Conservation (phyloP, 2,888 invertebrate species). For the Rugalucina vietnamica region DNA sequence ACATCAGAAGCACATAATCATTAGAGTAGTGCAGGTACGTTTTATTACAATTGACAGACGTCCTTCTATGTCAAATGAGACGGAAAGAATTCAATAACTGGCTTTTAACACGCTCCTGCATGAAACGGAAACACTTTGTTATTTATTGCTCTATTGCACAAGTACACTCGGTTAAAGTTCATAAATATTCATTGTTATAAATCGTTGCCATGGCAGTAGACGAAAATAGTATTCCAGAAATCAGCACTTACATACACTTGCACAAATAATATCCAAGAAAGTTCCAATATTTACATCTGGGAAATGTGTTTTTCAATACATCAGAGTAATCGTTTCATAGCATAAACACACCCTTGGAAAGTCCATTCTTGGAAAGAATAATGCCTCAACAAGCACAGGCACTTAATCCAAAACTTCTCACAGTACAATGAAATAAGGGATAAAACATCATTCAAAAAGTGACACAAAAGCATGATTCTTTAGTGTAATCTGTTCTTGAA, state of each 20-base stretch:
- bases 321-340: no score
- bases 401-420: no score
- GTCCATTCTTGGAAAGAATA: no score
- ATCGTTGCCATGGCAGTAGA: background rate
- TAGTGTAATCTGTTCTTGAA: no score
- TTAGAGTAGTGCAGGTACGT: no score
- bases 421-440: no score
- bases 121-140: background rate
- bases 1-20: background rate
- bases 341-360: no score
- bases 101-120: background rate
- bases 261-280: background rate
- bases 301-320: background rate
- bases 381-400: no score
- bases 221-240: constrained; percentile 6
- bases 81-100: background rate
- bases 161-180: background rate
- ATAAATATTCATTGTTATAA: background rate
- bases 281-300: background rate
- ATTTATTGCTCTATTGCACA: background rate
- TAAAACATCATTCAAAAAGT: no score
- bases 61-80: background rate
- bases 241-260: background rate
- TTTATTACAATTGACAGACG: background rate
- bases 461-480: no score